A percentile compares a stretch with the other conserved stretches of the same genome.
Conservation (phyloP, 64 coral and sea anemone species). For the Cladopsammia gracilis region DNA sequence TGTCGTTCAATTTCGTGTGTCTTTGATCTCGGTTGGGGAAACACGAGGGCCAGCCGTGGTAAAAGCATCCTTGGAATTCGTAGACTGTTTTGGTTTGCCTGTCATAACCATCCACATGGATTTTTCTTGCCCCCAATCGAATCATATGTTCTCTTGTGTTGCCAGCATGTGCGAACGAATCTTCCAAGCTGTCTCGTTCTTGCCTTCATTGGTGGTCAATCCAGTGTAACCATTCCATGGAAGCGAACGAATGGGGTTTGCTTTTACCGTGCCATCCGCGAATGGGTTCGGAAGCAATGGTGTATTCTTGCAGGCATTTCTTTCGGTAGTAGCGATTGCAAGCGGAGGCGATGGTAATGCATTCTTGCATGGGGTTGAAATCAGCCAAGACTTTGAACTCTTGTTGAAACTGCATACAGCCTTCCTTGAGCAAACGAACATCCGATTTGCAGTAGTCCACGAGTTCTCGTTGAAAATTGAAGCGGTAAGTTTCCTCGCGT, state of each 20-base stretch:
- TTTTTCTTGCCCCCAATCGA: fast-evolving
- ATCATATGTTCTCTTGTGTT: not conserved
- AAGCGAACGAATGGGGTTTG: not conserved
- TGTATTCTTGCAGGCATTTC: not conserved
- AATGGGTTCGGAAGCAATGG: constrained; percentile 22
- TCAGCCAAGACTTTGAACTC: not conserved
- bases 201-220: too few relatives aligned
- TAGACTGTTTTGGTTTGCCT: not conserved
- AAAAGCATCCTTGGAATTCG: constrained; percentile 39
- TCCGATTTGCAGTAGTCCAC: not conserved
- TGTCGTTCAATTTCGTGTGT: too few relatives aligned
- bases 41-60: constrained; percentile 6
- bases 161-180: not conserved
- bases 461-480: constrained; percentile 43
- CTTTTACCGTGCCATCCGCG: not conserved
- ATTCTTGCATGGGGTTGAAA: not conserved
- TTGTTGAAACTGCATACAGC: not conserved
- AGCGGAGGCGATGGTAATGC: constrained; percentile 2
- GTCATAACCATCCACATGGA: not conserved
- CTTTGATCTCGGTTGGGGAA: not conserved
- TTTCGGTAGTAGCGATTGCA: not conserved
- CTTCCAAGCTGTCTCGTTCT: fast-evolving
- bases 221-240: constrained; percentile 19
- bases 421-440: constrained; percentile 11
- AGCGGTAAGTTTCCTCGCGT: not conserved